Percentiles rank a stretch among this genome's conserved stretches.
Conservation (phyloP, 2,888 invertebrate genomes). For the Dicyrtomina minuta region DNA sequence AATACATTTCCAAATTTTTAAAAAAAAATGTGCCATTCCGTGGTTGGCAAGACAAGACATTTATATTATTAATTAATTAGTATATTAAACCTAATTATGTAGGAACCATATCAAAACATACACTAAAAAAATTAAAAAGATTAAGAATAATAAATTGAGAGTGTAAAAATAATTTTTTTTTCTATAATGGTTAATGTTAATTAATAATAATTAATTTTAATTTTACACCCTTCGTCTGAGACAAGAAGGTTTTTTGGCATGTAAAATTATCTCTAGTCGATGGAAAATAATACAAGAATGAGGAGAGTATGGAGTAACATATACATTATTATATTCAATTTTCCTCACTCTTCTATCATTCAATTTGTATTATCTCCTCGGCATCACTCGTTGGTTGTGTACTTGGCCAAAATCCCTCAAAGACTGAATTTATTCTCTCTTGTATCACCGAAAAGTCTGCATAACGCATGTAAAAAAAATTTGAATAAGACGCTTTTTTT, state of each 20-base stretch:
- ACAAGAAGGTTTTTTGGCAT: conserved; percentile 30
- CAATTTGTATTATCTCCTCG: neutral
- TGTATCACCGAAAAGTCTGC: conserved; percentile 13
- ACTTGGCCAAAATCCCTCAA: conserved; percentile 20
- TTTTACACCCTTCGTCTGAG: conserved; percentile 15
- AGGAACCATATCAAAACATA: neutral
- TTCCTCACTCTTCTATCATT: neutral
- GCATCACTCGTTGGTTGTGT: conserved; percentile 30
- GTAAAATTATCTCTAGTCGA: conserved; percentile 1
- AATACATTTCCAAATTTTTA: conserved; percentile 27
- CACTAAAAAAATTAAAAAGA: neutral
- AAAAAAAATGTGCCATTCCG: conserved; percentile 27
- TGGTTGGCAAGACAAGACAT: conserved; percentile 29
- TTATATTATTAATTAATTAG: neutral
- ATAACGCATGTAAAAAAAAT: conserved; percentile 2
- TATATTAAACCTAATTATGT: no score
- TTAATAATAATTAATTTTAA: neutral
- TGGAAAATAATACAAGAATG: neutral
- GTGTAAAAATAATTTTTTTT: neutral
- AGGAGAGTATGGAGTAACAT: no score
- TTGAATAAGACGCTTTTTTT: no score
- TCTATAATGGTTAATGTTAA: neutral
- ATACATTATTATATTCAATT: no score
- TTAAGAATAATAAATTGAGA: no score
- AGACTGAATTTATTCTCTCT: conserved; percentile 29